Evolutionary conservation across 2,113 vertebrate genomes (phyloP), one percentile per base, ranked within the genome.

Genomic region (Vidua chalybeata): DNA sequence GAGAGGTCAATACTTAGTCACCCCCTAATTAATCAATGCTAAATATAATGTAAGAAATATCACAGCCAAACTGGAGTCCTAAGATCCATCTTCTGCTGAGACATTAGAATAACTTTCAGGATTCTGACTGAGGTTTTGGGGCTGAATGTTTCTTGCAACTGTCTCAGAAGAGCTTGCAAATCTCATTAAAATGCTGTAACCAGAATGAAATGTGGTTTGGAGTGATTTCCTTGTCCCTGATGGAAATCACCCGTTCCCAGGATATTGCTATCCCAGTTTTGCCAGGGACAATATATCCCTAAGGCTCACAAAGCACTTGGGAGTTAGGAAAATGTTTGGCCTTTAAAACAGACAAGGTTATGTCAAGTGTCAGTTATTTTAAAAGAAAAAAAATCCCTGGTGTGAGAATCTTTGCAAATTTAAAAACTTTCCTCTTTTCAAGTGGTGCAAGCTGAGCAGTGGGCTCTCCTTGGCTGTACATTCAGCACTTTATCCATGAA

Each of bases 181-280:
- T 93, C 82, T 88, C 85, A 84, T 95, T 94, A 88, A 96, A 95
- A 93, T 89, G 83, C 68, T 27, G 49, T 88, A 92, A 96, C 64
- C 76, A 93, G 90, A 96, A 96, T 92, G 61, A 96, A 96, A 97
- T 93, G 92, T 95, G 90, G 89, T 96, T 95, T 97, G 94, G 96
- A 96, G 90, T 0, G 49, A 84, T 93, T 96, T 97, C 86, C 86
- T 75, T 82, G 76, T 89, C 90, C 90, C 88, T 90, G 90, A 90
- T 93, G 90, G 64, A 96, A 94, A 93, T 96, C 90, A 91, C 84
- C 85, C 76, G 13, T 95, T 96, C 92, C 94, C 96, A 96, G 93
- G 92, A 89, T 82, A 93, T 63, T 94, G 64, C 90, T 96, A 75
- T 94, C 86, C 95, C 12, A 7, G 55, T 93, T 93, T 95, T 96